phyloP scores from a whole-genome alignment of 2,113 vertebrate species.

The Epinephelus fuscoguttatus region DNA sequence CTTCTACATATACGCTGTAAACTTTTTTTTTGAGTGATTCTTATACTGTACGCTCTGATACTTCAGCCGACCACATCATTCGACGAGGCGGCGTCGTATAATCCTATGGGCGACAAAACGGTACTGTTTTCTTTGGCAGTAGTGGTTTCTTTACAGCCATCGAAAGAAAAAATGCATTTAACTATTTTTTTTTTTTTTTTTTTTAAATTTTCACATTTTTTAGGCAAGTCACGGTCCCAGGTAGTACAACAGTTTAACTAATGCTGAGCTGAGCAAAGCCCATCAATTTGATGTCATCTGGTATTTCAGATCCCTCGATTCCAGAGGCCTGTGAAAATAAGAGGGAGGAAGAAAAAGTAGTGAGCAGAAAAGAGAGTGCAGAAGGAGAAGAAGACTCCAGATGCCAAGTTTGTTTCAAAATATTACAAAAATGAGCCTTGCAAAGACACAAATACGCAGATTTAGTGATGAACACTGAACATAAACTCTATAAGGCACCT shows the following conservation, averaged over 20 bases:
- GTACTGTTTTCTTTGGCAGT: conserved; percentile 96
- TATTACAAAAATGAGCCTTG: not conserved
- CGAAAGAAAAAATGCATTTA: conserved; percentile 86
- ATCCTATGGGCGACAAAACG: conserved; percentile 82
- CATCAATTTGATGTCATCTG: conserved; percentile 96
- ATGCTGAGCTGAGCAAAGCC: conserved; percentile 99
- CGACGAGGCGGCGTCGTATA: conserved; percentile 45
- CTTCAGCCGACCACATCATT: conserved; percentile 56
- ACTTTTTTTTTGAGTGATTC: conserved; percentile 74
- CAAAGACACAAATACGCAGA: not conserved
- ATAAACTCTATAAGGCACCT: not conserved
- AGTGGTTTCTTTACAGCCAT: conserved; percentile 93
- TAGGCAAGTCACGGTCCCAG: conserved; percentile 84
- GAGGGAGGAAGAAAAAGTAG: not conserved
- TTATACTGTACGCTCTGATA: conserved; percentile 59
- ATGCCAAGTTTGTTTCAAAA: not conserved
- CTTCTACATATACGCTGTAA: conserved; percentile 80
- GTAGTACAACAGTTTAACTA: conserved; percentile 88
- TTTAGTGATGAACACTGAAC: no score
- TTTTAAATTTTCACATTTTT: conserved; percentile 83
- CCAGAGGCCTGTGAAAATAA: conserved; percentile 90
- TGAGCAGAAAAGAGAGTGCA: not conserved
- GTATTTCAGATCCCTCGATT: conserved; percentile 94
- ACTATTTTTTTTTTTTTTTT: conserved; percentile 77
- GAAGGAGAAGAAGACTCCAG: not conserved